Base-by-base conservation (phyloP, 2,113 vertebrate genomes). In the Odocoileus virginianus region DNA sequence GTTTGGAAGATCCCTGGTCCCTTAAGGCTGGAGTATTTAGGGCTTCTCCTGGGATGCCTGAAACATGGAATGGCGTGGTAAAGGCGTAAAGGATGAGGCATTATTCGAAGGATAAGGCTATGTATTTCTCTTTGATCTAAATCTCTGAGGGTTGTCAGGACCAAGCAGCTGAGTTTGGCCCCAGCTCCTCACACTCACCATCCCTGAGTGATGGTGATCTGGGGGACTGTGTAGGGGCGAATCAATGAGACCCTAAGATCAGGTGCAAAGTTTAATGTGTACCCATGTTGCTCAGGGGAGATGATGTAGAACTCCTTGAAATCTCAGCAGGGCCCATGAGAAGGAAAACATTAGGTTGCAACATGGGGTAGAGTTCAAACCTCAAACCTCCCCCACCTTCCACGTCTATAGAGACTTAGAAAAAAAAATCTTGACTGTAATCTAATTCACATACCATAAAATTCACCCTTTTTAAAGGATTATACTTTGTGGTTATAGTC, bases 41-140 rank as follows among this genome's bases (percentile, higher is more conserved):
- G 60, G 90, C 96, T 30, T 98, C 98, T 74, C 98, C 98, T 81
- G 98, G 97, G 94, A 96, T 4, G 1, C 98, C 99, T 99, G 97
- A 87, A 99, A 98, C 93, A 91, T 10, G 97, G 96, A 96, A 74
- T 10, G 19, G 0, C 81, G 74, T 0, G 8, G 76, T 54, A 45
- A 27, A 54, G 11, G 43, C 0, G 0, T 30, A 11, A 23, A 50
- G 47, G 52, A 6, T 6, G 2, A 45, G 87, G 27, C 4, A 2
- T 50, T 52, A 81, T 52, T 2, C 17, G 17, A 47, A 25, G 10
- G 12, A 25, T 19, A 3, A 91, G 6, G 11, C 13, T 8, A 3
- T 8, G 3, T 15, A 23, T n/a, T 96, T 45, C 28, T 16, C 58
- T 67, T 54, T 78, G 87, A 10, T n/a, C 54, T 58, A 33, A 81